Evolutionary conservation across 2,113 vertebrate genomes (phyloP).

Genomic region (Lepus europaeus): DNA sequence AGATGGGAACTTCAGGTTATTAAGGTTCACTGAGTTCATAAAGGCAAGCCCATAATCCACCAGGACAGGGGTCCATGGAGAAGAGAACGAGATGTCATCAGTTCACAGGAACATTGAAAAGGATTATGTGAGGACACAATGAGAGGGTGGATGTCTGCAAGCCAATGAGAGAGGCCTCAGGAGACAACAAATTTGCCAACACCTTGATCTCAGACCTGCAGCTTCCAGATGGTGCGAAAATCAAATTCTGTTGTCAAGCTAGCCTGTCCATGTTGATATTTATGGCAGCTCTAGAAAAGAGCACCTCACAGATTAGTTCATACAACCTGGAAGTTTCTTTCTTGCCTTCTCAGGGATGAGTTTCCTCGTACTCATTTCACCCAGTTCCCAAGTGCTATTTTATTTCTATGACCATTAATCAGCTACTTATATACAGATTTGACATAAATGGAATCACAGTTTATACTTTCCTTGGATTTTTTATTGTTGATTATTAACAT

Average conservation of each 20-base stretch:
- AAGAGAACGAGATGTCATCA: background rate
- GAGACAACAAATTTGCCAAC: background rate
- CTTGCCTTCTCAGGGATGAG: background rate
- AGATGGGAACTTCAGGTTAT: background rate
- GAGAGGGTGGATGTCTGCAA: background rate
- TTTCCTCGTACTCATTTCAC: background rate
- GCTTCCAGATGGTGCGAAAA: background rate
- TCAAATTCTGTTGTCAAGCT: background rate
- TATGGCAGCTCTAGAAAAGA: background rate
- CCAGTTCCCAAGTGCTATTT: background rate
- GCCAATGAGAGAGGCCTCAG: background rate
- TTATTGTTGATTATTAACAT: background rate
- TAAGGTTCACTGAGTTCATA: background rate
- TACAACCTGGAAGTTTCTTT: background rate
- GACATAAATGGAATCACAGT: background rate
- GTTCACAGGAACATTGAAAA: background rate
- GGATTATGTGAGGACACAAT: background rate
- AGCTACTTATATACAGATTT: background rate
- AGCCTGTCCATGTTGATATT: background rate
- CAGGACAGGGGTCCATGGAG: background rate
- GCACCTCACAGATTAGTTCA: background rate
- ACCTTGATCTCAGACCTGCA: background rate
- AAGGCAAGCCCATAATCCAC: background rate
- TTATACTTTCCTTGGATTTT: background rate
- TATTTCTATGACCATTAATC: background rate